phyloP scores from a whole-genome alignment of 2,113 vertebrate species.

The Oxygymnocypris stewartii region DNA sequence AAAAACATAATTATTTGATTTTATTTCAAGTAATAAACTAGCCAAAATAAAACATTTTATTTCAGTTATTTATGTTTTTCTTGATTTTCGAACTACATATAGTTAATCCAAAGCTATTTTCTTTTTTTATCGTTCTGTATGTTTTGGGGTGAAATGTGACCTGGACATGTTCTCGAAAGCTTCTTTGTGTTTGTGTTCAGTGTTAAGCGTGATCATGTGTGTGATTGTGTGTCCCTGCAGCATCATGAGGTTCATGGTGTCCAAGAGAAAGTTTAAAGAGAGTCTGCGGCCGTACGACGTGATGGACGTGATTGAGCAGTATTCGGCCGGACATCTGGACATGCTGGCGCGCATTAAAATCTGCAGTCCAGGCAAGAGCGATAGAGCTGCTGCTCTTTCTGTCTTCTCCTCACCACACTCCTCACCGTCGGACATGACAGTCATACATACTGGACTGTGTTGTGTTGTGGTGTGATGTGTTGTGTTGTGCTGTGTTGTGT shows the following conservation, averaged over 20 bases:
- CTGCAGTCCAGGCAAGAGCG: slow-evolving; percentile 92
- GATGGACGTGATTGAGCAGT: slow-evolving; percentile 99
- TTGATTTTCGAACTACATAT: not conserved
- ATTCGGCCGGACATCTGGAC: slow-evolving; percentile 95
- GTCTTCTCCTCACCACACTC: not conserved
- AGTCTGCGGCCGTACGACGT: slow-evolving; percentile 95
- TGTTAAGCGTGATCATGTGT: slow-evolving; percentile 8
- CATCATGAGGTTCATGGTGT: slow-evolving; percentile 96
- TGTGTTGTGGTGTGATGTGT: too few relatives aligned
- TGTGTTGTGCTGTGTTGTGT: too few relatives aligned
- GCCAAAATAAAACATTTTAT: too few relatives aligned
- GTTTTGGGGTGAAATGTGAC: not conserved
- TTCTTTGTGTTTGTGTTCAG: not conserved
- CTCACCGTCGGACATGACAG: too few relatives aligned
- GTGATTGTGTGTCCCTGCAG: slow-evolving; percentile 69
- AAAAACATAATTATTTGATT: too few relatives aligned
- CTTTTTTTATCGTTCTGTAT: not conserved
- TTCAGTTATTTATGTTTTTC: too few relatives aligned
- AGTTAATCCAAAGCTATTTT: not conserved
- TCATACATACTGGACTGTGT: not conserved
- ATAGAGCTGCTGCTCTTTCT: not conserved
- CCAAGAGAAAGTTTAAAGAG: slow-evolving; percentile 98
- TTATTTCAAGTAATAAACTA: too few relatives aligned
- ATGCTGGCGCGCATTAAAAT: slow-evolving; percentile 97
- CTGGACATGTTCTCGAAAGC: not conserved